phyloP scores from a whole-genome alignment of 2,888 invertebrate genomes.

The Apamea anceps region DNA sequence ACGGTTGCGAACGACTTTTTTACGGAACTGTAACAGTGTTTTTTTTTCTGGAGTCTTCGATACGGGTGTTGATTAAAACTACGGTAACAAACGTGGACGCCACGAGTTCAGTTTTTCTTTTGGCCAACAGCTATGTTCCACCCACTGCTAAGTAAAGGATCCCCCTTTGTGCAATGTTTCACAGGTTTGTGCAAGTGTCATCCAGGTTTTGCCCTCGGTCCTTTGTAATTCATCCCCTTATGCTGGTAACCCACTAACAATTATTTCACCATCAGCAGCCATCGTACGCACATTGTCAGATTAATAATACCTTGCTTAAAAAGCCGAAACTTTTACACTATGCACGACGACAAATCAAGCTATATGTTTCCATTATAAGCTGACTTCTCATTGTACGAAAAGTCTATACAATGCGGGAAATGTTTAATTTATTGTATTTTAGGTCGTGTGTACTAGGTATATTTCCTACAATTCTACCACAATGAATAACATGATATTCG shows the following conservation, averaged over 20 bases:
- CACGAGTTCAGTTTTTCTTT: background rate
- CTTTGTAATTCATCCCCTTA: background rate
- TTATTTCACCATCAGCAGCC: background rate
- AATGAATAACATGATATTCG: slow-evolving; percentile 38
- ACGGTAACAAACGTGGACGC: background rate
- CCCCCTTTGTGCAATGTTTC: background rate
- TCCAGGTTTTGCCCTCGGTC: background rate
- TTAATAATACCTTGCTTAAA: background rate
- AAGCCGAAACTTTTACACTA: background rate
- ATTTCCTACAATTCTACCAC: background rate
- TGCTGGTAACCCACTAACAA: background rate
- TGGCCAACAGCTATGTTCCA: background rate
- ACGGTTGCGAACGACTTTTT: slow-evolving; percentile 31
- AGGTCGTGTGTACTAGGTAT: background rate
- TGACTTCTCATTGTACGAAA: background rate
- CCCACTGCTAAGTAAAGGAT: background rate
- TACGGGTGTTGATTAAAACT: background rate
- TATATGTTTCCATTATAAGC: background rate
- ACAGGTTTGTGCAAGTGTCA: background rate
- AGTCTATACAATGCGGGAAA: background rate
- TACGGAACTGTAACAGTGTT: slow-evolving; percentile 38
- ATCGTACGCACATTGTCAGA: background rate
- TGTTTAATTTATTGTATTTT: background rate
- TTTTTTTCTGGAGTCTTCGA: slow-evolving; percentile 11
- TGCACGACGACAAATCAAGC: background rate